Percentiles rank a stretch among this genome's conserved stretches.
These are phyloP conservation scores for Barbus barbus DNA, from an alignment of 2,113 vertebrate species.

Conservation along the genomic window DNA sequence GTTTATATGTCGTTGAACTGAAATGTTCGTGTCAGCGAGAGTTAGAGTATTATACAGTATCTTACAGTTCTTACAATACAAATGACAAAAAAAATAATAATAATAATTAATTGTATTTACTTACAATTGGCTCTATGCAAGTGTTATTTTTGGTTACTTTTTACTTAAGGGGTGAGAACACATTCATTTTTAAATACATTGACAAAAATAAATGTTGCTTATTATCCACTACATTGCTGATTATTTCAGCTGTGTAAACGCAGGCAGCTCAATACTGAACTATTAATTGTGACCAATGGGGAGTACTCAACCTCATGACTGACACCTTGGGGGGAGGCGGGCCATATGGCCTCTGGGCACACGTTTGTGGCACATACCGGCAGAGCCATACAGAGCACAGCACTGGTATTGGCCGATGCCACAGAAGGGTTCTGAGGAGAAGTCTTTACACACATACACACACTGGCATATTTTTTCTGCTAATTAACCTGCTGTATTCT, in stretches of 20 bases:
- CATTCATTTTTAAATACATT: background rate
- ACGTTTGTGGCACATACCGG: slow-evolving; percentile 10
- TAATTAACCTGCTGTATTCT: slow-evolving; percentile 74
- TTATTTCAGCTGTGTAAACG: background rate
- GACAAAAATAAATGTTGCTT: background rate
- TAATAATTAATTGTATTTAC: background rate
- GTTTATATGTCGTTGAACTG: background rate
- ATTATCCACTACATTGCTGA: background rate
- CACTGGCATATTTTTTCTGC: slow-evolving; percentile 67
- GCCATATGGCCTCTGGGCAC: slow-evolving; percentile 42
- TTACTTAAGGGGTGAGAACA: slow-evolving; percentile 2
- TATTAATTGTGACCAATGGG: slow-evolving; percentile 38
- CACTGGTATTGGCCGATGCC: slow-evolving; percentile 45
- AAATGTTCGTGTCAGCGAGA: background rate
- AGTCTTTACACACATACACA: slow-evolving; percentile 27
- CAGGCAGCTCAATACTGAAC: background rate
- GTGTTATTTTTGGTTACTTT: slow-evolving; percentile 1
- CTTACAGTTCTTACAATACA: background rate
- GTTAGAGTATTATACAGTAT: background rate
- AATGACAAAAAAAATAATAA: background rate
- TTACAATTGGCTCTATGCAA: background rate
- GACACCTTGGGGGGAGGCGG: slow-evolving; percentile 1
- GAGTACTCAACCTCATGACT: slow-evolving; percentile 29
- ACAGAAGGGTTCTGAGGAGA: slow-evolving; percentile 14
- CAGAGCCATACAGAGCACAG: slow-evolving; percentile 31